Evolutionary conservation across 2,797 vertebrate genomes (phyloP).

Genomic region (Phalloptychus januarius): DNA sequence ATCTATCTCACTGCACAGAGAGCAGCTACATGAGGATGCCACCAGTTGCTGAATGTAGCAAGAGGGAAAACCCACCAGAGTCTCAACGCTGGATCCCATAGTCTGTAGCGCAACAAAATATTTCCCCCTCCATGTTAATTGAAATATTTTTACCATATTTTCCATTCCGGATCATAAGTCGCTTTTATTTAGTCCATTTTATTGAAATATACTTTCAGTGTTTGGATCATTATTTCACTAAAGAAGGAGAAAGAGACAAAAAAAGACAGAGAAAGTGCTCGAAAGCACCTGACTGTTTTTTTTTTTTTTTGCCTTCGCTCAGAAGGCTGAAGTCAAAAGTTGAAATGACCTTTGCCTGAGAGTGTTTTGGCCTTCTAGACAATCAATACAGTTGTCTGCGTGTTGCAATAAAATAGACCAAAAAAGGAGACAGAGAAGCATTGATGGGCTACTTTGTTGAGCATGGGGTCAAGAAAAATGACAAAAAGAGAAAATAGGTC

Average conservation of each 20-base stretch:
- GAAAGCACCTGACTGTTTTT: neutral
- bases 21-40: constrained; percentile 51
- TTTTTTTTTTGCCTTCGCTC: neutral
- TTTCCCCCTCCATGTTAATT: neutral
- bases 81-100: neutral
- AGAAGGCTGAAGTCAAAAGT: constrained; percentile 49
- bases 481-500: constrained; percentile 15
- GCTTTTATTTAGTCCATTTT: too few relatives aligned
- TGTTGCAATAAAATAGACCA: constrained; percentile 29
- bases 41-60: constrained; percentile 45
- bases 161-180: too few relatives aligned
- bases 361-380: constrained; percentile 49
- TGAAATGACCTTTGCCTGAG: constrained; percentile 43
- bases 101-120: neutral
- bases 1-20: constrained; percentile 53
- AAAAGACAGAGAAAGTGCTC: too few relatives aligned
- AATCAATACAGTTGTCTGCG: constrained; percentile 61
- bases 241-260: neutral
- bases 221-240: neutral
- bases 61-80: constrained; percentile 11
- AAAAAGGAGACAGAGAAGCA: constrained; percentile 19
- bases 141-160: neutral
- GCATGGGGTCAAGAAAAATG: constrained; percentile 15
- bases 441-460: constrained; percentile 22
- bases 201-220: neutral